Evolutionary conservation across 1,140 invertebrate species (phyloP).

Genomic region (Leucophenga varia): DNA sequence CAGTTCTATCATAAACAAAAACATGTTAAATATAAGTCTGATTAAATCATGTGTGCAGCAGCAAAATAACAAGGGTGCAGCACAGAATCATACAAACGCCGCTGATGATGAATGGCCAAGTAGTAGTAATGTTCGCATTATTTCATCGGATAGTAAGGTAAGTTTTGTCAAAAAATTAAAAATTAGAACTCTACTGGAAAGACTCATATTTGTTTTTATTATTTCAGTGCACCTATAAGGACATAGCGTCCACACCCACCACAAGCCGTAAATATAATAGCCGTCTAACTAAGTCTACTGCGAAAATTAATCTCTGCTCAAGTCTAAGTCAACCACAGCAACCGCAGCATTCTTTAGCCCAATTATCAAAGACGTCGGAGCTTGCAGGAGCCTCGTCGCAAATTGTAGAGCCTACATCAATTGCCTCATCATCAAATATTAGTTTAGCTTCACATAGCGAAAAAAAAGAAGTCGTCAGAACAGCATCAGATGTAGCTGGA

Average conservation of each 20-base stretch:
- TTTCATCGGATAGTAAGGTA: constrained; percentile 52
- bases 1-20: constrained; percentile 37
- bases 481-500: constrained; percentile 16
- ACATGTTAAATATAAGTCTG: constrained; percentile 50
- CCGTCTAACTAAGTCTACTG: constrained; percentile 53
- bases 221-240: constrained; percentile 45
- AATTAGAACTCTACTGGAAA: too few relatives aligned
- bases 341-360: neutral
- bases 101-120: constrained; percentile 44
- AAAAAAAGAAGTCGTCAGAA: constrained; percentile 1
- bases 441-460: constrained; percentile 2
- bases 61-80: neutral
- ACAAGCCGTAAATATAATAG: constrained; percentile 47
- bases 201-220: too few relatives aligned
- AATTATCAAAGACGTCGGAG: constrained; percentile 6
- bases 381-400: constrained; percentile 16
- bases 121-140: constrained; percentile 32
- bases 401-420: constrained; percentile 7
- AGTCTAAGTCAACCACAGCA: constrained; percentile 23
- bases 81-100: constrained; percentile 10
- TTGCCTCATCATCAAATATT: constrained; percentile 2
- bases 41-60: constrained; percentile 32
- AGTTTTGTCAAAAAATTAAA: too few relatives aligned
- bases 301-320: constrained; percentile 48
- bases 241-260: constrained; percentile 46